Base-by-base conservation (phyloP, 2,113 vertebrate species). In the Podocnemis expansa region DNA sequence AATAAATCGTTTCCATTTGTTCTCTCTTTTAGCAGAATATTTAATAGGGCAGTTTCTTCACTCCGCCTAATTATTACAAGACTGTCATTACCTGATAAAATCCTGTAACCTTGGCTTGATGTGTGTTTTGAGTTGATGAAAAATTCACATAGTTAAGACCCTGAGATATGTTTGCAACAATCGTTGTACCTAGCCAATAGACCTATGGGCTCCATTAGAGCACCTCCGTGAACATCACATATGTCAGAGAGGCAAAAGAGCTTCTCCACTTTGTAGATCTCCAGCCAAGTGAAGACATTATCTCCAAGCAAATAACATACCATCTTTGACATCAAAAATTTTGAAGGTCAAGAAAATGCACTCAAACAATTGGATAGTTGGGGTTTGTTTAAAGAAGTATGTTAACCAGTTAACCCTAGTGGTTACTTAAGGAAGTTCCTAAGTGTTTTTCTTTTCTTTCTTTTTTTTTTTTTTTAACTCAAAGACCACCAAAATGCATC, bases 141-240 rank as follows among this genome's bases (percentile, higher is more conserved):
- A 89, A 89, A 81, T 6, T 82, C 56, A 75, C 86, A 41, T 45
- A 47, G 80, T 91, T 84, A 87, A 47, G 47, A 47, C 10, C 10
- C 47, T 47, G 7, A 47, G 47, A 10, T 10, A 47, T 10, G 10
- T 47, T 47, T 47, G 10, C 93, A 90, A 95, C 95, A 89, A 96
- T 86, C 82, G 34, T 13, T 56, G 88, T 94, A 93, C 94, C 91
- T 91, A 93, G 87, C 87, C 89, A 90, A 91, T 41, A 90, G 89
- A 73, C 70, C 38, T 73, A 12, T 3, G 21, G 67, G 67, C 16
- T n/a, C n/a, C 29, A 29, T 58, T 25, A 58, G 21, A 58, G 56
- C 4, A 29, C 27, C 67, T 70, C 16, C n/a, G 10, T 3, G 10
- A 38, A 41, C 67, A 70, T 38, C 19, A 73, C 10, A 41, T n/a